Evolutionary conservation across 53 echinoderm and acorn worm species (phyloP).

Genomic region (Stichopus horrens): DNA sequence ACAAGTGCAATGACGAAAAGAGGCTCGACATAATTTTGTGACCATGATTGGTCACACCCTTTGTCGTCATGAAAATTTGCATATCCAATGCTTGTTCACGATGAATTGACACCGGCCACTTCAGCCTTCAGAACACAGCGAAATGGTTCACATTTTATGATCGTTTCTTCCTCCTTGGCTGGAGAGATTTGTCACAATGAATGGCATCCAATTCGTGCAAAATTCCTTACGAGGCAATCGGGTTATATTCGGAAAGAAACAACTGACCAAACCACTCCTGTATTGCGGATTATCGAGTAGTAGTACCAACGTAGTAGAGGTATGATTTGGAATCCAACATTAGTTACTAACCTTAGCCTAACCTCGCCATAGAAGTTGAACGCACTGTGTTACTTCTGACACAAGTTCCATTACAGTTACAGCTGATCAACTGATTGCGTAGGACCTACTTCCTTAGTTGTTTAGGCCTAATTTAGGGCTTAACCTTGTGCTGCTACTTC

Average conservation of each 20-base stretch:
- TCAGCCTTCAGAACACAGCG: background rate
- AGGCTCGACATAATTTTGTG: background rate
- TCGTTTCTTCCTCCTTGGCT: background rate
- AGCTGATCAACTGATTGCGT: no score
- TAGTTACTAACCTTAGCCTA: no score
- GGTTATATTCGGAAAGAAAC: background rate
- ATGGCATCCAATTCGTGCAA: background rate
- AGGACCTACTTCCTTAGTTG: no score
- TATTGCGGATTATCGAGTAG: background rate
- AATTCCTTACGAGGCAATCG: background rate
- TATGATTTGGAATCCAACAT: background rate
- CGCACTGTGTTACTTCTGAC: no score
- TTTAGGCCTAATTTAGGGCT: no score
- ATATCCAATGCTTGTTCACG: background rate
- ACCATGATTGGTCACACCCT: background rate
- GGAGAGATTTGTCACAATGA: background rate
- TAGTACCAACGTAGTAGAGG: background rate
- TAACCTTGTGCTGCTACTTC: no score
- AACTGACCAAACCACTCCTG: background rate
- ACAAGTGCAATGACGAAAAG: no score
- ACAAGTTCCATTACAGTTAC: no score
- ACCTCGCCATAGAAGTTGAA: no score
- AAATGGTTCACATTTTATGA: background rate
- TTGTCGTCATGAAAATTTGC: background rate
- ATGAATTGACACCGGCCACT: background rate